These are phyloP conservation scores for Esox lucius DNA, from an alignment of 2,797 vertebrate species.

Conservation along the genomic window DNA sequence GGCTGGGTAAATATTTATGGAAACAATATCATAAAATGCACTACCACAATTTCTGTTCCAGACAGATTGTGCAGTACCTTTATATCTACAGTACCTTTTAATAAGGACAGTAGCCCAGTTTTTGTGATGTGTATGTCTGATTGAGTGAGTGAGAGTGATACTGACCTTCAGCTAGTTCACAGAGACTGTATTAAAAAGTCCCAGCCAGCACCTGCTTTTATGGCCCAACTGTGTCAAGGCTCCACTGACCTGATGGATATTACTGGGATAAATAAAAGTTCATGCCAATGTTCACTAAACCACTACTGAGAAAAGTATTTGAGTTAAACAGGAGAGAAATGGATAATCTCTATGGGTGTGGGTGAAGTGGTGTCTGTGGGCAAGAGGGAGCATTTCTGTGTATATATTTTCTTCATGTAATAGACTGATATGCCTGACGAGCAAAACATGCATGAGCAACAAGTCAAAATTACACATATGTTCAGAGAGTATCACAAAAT, in stretches of 20 bases:
- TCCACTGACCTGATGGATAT: constrained; percentile 71
- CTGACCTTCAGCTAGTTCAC: constrained; percentile 74
- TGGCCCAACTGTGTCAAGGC: constrained; percentile 66
- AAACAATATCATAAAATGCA: no score
- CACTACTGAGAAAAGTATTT: constrained; percentile 2
- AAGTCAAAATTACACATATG: no score
- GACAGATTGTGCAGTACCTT: no score
- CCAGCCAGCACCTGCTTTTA: constrained; percentile 65
- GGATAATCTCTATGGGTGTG: neutral
- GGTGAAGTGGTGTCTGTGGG: neutral
- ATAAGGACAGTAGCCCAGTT: neutral
- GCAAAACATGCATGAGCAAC: no score
- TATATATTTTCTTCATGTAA: neutral
- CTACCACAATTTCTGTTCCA: no score
- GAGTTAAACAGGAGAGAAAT: no score
- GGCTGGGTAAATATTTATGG: no score
- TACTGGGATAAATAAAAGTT: constrained; percentile 76
- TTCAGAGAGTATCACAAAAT: no score
- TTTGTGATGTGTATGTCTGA: constrained; percentile 40
- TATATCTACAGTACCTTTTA: neutral
- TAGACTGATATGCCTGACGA: no score
- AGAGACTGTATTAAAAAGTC: constrained; percentile 75
- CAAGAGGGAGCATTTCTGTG: neutral
- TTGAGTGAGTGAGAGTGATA: constrained; percentile 64
- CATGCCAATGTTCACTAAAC: constrained; percentile 49